These are phyloP conservation scores for Cotesia glomerata DNA, from an alignment of 1,140 invertebrate genomes.

Conservation along the genomic window DNA sequence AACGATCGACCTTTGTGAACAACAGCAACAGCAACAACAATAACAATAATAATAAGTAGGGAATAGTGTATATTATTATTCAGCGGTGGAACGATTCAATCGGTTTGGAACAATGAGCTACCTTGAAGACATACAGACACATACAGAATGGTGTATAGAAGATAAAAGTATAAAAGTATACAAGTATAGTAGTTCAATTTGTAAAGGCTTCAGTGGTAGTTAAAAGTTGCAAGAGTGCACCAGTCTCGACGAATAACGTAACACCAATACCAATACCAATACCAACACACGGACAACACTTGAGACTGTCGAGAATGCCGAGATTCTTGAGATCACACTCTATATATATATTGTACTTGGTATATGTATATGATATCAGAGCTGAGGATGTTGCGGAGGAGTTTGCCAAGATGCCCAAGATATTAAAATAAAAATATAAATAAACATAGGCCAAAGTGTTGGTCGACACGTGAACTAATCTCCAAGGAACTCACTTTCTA, in stretches of 20 bases:
- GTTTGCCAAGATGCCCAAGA: slow-evolving; percentile 28
- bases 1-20: slow-evolving; percentile 47
- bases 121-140: slow-evolving; percentile 38
- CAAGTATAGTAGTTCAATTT: too few relatives aligned
- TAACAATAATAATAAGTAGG: slow-evolving; percentile 30
- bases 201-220: too few relatives aligned
- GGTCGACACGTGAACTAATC: slow-evolving; percentile 52
- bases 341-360: too few relatives aligned
- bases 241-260: too few relatives aligned
- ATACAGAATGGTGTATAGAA: too few relatives aligned
- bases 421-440: neutral
- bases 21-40: neutral
- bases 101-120: slow-evolving; percentile 50
- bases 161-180: too few relatives aligned
- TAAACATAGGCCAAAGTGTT: slow-evolving; percentile 43
- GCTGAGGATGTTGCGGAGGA: slow-evolving; percentile 43
- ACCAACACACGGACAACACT: too few relatives aligned
- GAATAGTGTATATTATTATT: slow-evolving; percentile 29
- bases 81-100: slow-evolving; percentile 44
- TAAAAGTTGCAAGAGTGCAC: too few relatives aligned
- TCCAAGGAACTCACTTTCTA: slow-evolving; percentile 45
- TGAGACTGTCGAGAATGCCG: too few relatives aligned
- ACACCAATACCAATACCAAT: too few relatives aligned
- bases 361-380: too few relatives aligned
- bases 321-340: too few relatives aligned